Evolutionary conservation across 2,797 vertebrate species (phyloP), one percentile per base, ranked within the genome.

Genomic region (Channallabes apus): DNA sequence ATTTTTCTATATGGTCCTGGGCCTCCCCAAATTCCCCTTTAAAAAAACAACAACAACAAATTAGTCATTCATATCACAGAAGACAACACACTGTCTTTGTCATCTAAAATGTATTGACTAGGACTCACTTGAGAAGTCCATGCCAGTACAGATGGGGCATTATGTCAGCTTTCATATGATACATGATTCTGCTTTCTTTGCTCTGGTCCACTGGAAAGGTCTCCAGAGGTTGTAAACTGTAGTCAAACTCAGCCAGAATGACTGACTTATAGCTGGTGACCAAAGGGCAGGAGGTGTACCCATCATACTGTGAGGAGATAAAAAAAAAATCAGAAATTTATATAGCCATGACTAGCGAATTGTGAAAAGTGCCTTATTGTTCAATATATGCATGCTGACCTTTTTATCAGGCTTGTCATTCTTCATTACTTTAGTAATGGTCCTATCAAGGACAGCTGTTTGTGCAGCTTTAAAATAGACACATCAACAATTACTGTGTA

Each of bases 101-200:
- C 22, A 9, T 59, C 29, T 82, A 27, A 86, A 73, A 83, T 6
- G 24, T 29, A 18, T 0, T 68, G 15, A 76, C 2, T n/a, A 65
- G 18, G 11, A 93, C 96, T 94, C 91, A 99, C 98, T 90, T 96
- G 1, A 99, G 96, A 80, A 99, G 94, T 1, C 94, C 93, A 0
- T 98, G 93, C 98, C 98, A 99, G 3, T 99, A 99, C 64, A 99
- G 94, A 82, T 96, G 91, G 68, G 98, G 98, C 98, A 99, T 99
- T 87, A 99, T 0, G 80, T 98, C 94, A 0, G 96, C 98, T 91
- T 99, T 99, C 98, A 99, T 96, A 87, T 96, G 71, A 89, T 96
- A 99, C 98, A 99, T 99, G 69, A 92, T 86, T 82, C 93, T 69
- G 68, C 98, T 95, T 88, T 99, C 97, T 91, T 97, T 99, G 85